Base-by-base conservation (phyloP, 2,113 vertebrate genomes). In the Oxyura jamaicensis region DNA sequence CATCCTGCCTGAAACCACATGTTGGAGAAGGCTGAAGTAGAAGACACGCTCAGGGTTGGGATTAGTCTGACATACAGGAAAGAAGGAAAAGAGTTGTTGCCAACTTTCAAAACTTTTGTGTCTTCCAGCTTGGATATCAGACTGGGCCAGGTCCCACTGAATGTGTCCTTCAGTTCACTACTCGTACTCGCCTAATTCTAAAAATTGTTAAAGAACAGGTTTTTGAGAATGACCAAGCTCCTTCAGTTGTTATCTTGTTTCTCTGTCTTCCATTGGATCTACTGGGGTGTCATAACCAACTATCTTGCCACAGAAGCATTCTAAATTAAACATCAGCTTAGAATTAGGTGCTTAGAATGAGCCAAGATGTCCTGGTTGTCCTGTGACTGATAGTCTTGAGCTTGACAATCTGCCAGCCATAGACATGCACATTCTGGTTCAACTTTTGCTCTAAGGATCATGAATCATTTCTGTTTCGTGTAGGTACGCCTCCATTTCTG, bases 1-100 rank as follows among this genome's bases (percentile, higher is more conserved):
- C 44, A 42, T 96, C 83, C 69, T 91, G 69, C 58, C 35, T 89
- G 74, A 75, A 95, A 91, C 48, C 69, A 66, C 66, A 53, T 86
- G 62, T 58, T 76, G 77, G 69, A 79, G 77, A 41, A 48, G 0
- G 18, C 80, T 86, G 79, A 88, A 42, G 68, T 66, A 7, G 25
- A 50, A 91, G 77, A 92, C 63, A 46, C 25, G 6, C 69, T 59
- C 68, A 1, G 41, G 55, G 52, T 73, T 1, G 0, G 73, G 83
- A 80, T 94, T 82, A 94, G 86, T 63, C 58, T 89, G 74, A 84
- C 81, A 82, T 3, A 1, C 22, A 81, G 72, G 42, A 90, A 91
- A 44, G 42, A 56, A 56, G 52, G 44, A 84, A 67, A 83, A 29
- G 56, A 29, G 41, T 33, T 69, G 6, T 67, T 91, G 39, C 33